phyloP scores from a whole-genome alignment of 2,113 vertebrate species.

The Gobius niger region DNA sequence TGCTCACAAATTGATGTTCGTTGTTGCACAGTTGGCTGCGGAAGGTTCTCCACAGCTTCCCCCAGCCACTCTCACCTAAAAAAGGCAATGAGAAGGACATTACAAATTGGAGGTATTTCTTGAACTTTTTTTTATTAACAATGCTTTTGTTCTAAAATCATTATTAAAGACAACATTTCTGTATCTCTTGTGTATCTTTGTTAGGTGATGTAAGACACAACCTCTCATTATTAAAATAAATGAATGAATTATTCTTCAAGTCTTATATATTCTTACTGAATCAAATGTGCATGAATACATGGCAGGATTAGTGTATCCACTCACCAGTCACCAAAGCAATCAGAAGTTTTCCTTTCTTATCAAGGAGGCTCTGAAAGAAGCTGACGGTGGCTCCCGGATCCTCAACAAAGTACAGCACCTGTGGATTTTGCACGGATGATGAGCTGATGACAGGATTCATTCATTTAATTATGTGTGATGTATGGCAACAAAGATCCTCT shows the following conservation, averaged over 20 bases:
- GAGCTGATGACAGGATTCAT: conserved; percentile 34
- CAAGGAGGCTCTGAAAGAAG: conserved; percentile 85
- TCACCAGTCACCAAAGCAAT: conserved; percentile 89
- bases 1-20: conserved; percentile 76
- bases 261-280: too few relatives aligned
- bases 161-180: too few relatives aligned
- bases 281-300: background rate
- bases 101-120: background rate
- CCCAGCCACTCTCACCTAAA: conserved; percentile 84
- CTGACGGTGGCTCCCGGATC: conserved; percentile 80
- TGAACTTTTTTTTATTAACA: background rate
- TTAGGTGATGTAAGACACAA: too few relatives aligned
- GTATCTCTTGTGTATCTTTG: too few relatives aligned
- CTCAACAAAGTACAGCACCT: conserved; percentile 89
- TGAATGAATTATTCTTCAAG: too few relatives aligned
- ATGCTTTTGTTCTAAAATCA: too few relatives aligned
- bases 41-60: conserved; percentile 79
- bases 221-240: too few relatives aligned
- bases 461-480: conserved; percentile 32
- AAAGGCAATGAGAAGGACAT: background rate
- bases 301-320: conserved; percentile 27
- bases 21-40: conserved; percentile 1
- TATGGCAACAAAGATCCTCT: conserved; percentile 37
- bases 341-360: conserved; percentile 82
- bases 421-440: conserved; percentile 53